phyloP scores from a whole-genome alignment of 2,113 vertebrate species.

The Strix aluco region DNA sequence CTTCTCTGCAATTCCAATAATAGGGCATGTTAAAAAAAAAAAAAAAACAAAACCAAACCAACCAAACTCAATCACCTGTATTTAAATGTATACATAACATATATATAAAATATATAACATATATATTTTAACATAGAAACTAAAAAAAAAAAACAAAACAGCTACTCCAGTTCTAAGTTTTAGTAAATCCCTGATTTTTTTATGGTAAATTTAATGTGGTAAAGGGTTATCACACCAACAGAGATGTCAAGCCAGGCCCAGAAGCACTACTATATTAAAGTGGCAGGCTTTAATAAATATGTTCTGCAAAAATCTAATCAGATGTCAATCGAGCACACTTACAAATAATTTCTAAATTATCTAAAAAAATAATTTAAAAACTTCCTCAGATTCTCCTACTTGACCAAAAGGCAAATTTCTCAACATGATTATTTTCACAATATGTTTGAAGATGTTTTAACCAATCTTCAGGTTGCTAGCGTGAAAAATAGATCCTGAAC shows the following conservation, averaged over 20 bases:
- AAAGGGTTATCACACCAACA: neutral
- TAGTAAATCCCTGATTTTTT: neutral
- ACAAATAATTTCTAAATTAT: neutral
- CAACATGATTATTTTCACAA: neutral
- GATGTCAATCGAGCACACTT: neutral
- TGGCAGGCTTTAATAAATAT: neutral
- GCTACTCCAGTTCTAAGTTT: neutral
- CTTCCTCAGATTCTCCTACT: neutral
- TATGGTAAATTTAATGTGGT: neutral
- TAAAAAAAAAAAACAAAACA: neutral
- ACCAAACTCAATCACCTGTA: neutral
- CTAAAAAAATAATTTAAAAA: neutral
- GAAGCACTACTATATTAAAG: neutral
- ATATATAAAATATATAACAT: too few relatives aligned
- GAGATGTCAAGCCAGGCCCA: neutral
- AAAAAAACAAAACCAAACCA: too few relatives aligned
- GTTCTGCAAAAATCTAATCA: neutral
- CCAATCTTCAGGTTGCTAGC: neutral
- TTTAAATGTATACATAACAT: neutral
- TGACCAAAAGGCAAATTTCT: neutral
- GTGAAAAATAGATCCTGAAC: slow-evolving; percentile 13
- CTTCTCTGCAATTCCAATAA: neutral
- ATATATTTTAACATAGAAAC: too few relatives aligned
- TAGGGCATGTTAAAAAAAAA: neutral
- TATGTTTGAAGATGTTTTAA: neutral